Conservation (phyloP, 2,888 invertebrate genomes). For the Sinhomidia bicolor region DNA sequence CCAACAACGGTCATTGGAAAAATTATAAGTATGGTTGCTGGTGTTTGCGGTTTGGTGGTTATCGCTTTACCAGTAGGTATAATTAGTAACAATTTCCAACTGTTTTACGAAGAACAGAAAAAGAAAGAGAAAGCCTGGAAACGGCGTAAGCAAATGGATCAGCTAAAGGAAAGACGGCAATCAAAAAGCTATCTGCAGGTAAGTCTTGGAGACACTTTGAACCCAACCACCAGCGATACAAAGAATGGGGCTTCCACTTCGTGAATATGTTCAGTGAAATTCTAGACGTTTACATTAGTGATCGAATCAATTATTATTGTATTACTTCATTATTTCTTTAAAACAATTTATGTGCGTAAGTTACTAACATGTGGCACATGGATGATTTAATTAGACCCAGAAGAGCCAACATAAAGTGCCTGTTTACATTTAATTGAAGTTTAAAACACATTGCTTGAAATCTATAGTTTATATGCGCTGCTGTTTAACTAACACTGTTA, state of each 20-base stretch:
- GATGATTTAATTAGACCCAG: too few relatives aligned
- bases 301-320: neutral
- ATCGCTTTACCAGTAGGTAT: conserved; percentile 74
- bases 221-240: neutral
- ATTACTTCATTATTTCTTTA: conserved; percentile 7
- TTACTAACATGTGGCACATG: too few relatives aligned
- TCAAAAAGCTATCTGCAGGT: conserved; percentile 65
- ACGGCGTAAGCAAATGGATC: conserved; percentile 65
- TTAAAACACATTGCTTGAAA: too few relatives aligned
- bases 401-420: too few relatives aligned
- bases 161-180: conserved; percentile 57
- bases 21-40: conserved; percentile 64
- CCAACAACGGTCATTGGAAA: conserved; percentile 67
- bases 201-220: conserved; percentile 55
- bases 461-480: too few relatives aligned
- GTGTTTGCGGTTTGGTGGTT: conserved; percentile 72
- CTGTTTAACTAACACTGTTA: too few relatives aligned
- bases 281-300: neutral
- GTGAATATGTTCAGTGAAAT: neutral
- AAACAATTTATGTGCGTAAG: neutral
- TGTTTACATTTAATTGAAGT: too few relatives aligned
- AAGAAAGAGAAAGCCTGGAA: conserved; percentile 74
- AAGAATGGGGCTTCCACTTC: conserved; percentile 27
- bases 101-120: conserved; percentile 75
- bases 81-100: conserved; percentile 72